These are phyloP conservation scores for Euphydryas editha DNA, from an alignment of 2,888 invertebrate genomes.

Conservation along the genomic window DNA sequence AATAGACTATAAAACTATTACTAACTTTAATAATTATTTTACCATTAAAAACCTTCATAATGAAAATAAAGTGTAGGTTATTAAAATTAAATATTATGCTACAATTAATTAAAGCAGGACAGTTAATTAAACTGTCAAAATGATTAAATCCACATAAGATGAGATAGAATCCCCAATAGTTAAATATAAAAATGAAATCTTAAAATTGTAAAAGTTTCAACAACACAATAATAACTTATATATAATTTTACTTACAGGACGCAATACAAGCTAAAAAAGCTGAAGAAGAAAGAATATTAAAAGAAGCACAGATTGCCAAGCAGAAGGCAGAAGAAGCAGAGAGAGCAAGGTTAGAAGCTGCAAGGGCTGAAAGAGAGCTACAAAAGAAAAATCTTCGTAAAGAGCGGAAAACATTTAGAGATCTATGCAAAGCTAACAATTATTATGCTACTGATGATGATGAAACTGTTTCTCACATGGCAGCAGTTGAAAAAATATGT, in stretches of 20 bases:
- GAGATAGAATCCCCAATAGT: no score
- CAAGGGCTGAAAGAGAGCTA: conserved; percentile 93
- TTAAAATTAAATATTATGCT: no score
- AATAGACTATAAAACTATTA: no score
- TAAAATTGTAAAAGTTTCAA: no score
- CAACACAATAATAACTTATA: neutral
- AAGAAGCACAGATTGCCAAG: conserved; percentile 89
- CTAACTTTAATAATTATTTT: no score
- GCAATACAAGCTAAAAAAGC: conserved; percentile 92
- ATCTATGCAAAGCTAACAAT: conserved; percentile 90
- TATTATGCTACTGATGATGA: conserved; percentile 89
- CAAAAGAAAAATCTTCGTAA: conserved; percentile 94
- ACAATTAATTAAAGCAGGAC: no score
- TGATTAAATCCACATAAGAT: no score
- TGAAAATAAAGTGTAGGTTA: no score
- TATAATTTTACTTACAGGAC: conserved; percentile 70
- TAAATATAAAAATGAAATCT: no score
- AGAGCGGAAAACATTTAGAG: conserved; percentile 91
- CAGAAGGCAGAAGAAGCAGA: conserved; percentile 92
- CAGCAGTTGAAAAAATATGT: conserved; percentile 95
- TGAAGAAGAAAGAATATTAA: conserved; percentile 90
- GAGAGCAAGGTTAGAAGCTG: conserved; percentile 90
- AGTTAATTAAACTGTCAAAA: no score
- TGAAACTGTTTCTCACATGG: conserved; percentile 92
- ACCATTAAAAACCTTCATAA: no score